Evolutionary conservation across 1,140 invertebrate species (phyloP).

Genomic region (Riptortus pedestris): DNA sequence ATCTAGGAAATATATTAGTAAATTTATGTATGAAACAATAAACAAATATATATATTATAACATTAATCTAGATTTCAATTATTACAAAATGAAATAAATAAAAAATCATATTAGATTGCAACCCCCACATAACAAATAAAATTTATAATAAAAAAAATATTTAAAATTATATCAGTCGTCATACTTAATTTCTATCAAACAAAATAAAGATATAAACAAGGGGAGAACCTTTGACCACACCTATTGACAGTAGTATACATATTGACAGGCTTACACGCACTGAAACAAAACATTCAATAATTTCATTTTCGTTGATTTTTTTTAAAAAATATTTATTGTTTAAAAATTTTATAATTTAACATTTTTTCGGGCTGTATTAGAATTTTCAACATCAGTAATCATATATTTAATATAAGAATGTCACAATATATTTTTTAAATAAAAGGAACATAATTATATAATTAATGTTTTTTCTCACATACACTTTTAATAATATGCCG

Average conservation of each 20-base stretch:
- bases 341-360: slow-evolving; percentile 29
- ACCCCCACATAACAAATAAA: slow-evolving; percentile 24
- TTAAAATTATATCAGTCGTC: slow-evolving; percentile 24
- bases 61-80: slow-evolving; percentile 25
- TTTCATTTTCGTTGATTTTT: slow-evolving; percentile 21
- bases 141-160: slow-evolving; percentile 20
- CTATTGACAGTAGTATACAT: slow-evolving; percentile 17
- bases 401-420: no score
- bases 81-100: slow-evolving; percentile 18
- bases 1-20: slow-evolving; percentile 20
- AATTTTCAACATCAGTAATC: slow-evolving; percentile 24
- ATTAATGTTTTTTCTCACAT: slow-evolving; percentile 11
- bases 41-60: slow-evolving; percentile 23
- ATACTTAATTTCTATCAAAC: slow-evolving; percentile 18
- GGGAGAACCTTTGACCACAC: neutral
- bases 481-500: slow-evolving; percentile 9
- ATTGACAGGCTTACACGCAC: slow-evolving; percentile 8
- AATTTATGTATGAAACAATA: slow-evolving; percentile 23
- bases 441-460: slow-evolving; percentile 26
- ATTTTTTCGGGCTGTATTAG: slow-evolving; percentile 22
- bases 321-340: slow-evolving; percentile 28
- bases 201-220: slow-evolving; percentile 16
- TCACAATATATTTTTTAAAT: slow-evolving; percentile 25
- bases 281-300: neutral
- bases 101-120: slow-evolving; percentile 20